Evolutionary conservation across 2,888 invertebrate species (phyloP).

Genomic region (Rhamnusium bicolor): DNA sequence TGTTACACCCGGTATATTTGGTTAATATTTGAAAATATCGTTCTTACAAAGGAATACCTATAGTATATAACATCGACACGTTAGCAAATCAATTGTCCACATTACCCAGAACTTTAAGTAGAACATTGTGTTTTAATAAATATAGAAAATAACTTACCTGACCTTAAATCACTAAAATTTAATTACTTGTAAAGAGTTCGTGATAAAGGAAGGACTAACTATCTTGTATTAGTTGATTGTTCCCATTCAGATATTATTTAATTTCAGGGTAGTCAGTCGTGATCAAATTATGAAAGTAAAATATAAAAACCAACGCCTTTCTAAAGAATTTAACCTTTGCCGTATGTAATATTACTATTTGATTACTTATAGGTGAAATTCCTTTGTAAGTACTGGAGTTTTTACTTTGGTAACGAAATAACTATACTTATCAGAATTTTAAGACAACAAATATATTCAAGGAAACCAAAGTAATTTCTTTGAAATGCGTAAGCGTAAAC

Average conservation of each 20-base stretch:
- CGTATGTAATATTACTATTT: neutral
- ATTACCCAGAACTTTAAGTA: too few species aligned
- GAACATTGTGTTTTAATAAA: neutral
- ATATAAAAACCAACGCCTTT: constrained; percentile 26
- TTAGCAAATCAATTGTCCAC: too few species aligned
- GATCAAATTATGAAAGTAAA: constrained; percentile 8
- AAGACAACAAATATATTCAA: too few species aligned
- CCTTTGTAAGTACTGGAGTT: neutral
- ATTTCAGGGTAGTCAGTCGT: constrained; percentile 19
- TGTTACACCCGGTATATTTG: too few species aligned
- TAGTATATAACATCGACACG: too few species aligned
- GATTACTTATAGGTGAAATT: neutral
- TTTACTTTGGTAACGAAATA: neutral
- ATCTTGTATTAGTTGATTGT: neutral
- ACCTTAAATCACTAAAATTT: neutral
- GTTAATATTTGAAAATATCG: too few species aligned
- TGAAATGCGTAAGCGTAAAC: neutral
- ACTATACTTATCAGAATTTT: too few species aligned
- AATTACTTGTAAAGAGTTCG: neutral
- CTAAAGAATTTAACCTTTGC: constrained; percentile 27
- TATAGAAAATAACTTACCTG: neutral
- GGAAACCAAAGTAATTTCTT: neutral
- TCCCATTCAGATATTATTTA: constrained; percentile 13
- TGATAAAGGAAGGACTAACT: constrained; percentile 18
- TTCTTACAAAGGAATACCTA: too few species aligned